Evolutionary conservation across 2,797 vertebrate genomes (phyloP).

Genomic region (Phrynocephalus vlangalii): DNA sequence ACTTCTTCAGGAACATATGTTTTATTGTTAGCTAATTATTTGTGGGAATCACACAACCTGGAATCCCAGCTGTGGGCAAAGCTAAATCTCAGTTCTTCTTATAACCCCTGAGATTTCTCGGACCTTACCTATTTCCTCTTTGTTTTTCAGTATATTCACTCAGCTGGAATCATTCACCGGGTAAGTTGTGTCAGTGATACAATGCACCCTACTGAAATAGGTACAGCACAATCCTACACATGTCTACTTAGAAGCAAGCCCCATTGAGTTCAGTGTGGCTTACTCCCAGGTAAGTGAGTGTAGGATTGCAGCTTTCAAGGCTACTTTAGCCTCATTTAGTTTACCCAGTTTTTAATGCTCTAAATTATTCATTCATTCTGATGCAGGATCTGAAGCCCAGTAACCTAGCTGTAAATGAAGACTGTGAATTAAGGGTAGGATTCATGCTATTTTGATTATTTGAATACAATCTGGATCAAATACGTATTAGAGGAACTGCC

Average conservation of each 20-base stretch:
- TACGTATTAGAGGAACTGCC: constrained; percentile 10
- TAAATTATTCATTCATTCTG: constrained; percentile 33
- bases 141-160: constrained; percentile 94
- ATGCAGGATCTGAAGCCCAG: constrained; percentile 96
- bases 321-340: constrained; percentile 29
- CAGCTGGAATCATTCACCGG: constrained; percentile 96
- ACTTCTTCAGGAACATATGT: not conserved
- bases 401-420: constrained; percentile 97
- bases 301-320: constrained; percentile 1
- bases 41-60: not conserved
- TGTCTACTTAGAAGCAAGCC: not conserved
- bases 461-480: constrained; percentile 14
- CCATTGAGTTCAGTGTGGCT: not conserved
- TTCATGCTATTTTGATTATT: constrained; percentile 36
- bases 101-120: not conserved
- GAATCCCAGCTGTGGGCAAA: not conserved
- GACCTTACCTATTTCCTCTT: constrained; percentile 25
- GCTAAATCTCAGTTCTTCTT: constrained; percentile 5
- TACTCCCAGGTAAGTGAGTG: not conserved
- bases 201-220: not conserved
- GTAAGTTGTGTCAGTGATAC: constrained; percentile 80
- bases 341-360: not conserved
- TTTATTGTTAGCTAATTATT: constrained; percentile 2
- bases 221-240: not conserved
- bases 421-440: constrained; percentile 95